Evolutionary conservation across 2,888 invertebrate species (phyloP).

Genomic region (Atethmia centrago): DNA sequence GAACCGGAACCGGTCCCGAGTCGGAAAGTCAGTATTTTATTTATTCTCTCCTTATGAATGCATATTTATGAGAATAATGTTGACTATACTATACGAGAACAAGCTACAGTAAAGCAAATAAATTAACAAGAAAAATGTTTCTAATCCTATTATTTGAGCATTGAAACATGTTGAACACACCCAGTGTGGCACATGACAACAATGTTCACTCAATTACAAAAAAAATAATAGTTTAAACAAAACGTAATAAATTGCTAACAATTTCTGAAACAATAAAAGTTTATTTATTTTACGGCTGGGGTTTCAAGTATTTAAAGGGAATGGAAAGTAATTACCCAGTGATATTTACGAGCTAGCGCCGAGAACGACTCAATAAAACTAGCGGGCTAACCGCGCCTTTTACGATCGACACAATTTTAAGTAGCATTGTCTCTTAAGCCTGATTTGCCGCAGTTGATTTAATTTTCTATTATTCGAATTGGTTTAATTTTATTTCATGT

Average conservation of each 20-base stretch:
- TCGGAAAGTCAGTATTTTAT: slow-evolving; percentile 6
- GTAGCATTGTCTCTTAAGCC: slow-evolving; percentile 79
- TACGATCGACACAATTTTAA: slow-evolving; percentile 81
- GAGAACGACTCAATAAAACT: slow-evolving; percentile 88
- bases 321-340: slow-evolving; percentile 87
- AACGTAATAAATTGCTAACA: slow-evolving; percentile 66
- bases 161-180: slow-evolving; percentile 17
- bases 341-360: slow-evolving; percentile 86
- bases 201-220: slow-evolving; percentile 49
- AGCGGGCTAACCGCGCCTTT: slow-evolving; percentile 85
- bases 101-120: neutral
- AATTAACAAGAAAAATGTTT: slow-evolving; percentile 22
- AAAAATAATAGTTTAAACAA: slow-evolving; percentile 64
- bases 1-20: neutral
- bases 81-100: neutral
- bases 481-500: slow-evolving; percentile 31
- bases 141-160: slow-evolving; percentile 25
- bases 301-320: slow-evolving; percentile 82
- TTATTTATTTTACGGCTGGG: slow-evolving; percentile 78
- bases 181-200: slow-evolving; percentile 30
- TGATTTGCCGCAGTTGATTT: slow-evolving; percentile 66
- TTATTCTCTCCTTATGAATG: neutral
- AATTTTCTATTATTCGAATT: slow-evolving; percentile 43
- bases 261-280: slow-evolving; percentile 72
- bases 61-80: neutral